A percentile compares a stretch with the other conserved stretches of the same genome.
These are phyloP conservation scores for Drosophila mimica DNA, from an alignment of 2,888 invertebrate species.

Conservation along the genomic window DNA sequence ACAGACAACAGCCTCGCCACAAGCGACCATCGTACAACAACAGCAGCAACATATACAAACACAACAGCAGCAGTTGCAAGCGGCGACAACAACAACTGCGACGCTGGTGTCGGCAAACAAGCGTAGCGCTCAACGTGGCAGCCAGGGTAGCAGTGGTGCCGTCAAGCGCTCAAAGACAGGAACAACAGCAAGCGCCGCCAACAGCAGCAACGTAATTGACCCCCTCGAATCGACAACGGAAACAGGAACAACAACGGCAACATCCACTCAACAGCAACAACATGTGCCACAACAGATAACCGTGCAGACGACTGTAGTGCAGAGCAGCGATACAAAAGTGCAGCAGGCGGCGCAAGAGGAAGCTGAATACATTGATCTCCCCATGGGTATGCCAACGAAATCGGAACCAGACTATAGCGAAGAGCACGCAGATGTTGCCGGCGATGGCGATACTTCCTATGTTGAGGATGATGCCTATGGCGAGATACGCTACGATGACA, in stretches of 20 bases:
- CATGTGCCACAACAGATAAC: conserved; percentile 66
- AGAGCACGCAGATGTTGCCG: conserved; percentile 88
- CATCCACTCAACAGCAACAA: conserved; percentile 55
- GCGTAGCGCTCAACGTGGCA: conserved; percentile 82
- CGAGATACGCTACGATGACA: conserved; percentile 87
- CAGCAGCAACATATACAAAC: conserved; percentile 69
- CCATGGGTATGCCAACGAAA: conserved; percentile 87
- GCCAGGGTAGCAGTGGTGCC: conserved; percentile 69
- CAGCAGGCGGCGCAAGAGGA: conserved; percentile 78
- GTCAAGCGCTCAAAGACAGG: conserved; percentile 81
- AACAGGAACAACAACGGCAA: conserved; percentile 84
- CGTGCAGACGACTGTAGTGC: conserved; percentile 65
- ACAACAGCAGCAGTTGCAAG: conserved; percentile 72
- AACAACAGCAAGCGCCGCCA: conserved; percentile 5
- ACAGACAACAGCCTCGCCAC: conserved; percentile 85
- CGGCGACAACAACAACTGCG: conserved; percentile 79
- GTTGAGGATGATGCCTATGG: conserved; percentile 89
- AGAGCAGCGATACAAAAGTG: conserved; percentile 49
- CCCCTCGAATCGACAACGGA: conserved; percentile 87
- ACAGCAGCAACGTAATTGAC: conserved; percentile 82
- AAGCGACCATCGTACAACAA: conserved; percentile 79
- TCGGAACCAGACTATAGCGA: conserved; percentile 89
- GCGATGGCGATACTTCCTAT: conserved; percentile 88
- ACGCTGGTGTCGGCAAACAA: conserved; percentile 83
- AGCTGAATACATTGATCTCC: conserved; percentile 85